phyloP scores from a whole-genome alignment of 2,113 vertebrate genomes.

The Halcyon malimbica region DNA sequence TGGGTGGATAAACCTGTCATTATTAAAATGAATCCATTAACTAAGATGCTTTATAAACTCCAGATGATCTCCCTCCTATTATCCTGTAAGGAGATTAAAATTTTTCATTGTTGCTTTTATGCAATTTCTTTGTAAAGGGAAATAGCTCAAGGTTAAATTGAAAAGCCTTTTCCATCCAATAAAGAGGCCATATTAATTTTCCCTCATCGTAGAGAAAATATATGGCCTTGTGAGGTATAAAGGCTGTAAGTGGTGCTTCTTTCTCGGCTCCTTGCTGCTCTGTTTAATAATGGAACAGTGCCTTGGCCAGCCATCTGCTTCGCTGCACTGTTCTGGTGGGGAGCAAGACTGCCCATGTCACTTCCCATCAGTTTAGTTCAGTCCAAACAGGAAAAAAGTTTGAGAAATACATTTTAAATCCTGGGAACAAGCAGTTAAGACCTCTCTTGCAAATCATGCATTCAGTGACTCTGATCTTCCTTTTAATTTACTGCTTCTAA shows the following conservation, averaged over 20 bases:
- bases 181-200: conserved; percentile 44
- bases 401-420: conserved; percentile 14
- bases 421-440: background rate
- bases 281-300: conserved; percentile 1
- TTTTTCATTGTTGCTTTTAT: conserved; percentile 68
- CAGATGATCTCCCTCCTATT: conserved; percentile 70
- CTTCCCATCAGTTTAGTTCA: background rate
- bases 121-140: conserved; percentile 56
- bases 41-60: conserved; percentile 68
- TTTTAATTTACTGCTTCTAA: background rate
- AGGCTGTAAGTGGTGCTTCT: background rate
- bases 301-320: background rate
- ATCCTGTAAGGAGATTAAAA: conserved; percentile 69
- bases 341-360: background rate
- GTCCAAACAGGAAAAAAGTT: background rate
- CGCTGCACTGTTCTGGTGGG: background rate
- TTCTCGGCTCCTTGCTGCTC: background rate
- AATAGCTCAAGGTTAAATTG: conserved; percentile 67
- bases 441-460: background rate
- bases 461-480: background rate
- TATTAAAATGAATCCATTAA: conserved; percentile 74
- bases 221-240: background rate
- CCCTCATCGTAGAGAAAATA: conserved; percentile 25
- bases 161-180: conserved; percentile 42
- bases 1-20: conserved; percentile 63